Evolutionary conservation across 2,888 invertebrate genomes (phyloP).

Genomic region (Zaprionus lineosus): DNA sequence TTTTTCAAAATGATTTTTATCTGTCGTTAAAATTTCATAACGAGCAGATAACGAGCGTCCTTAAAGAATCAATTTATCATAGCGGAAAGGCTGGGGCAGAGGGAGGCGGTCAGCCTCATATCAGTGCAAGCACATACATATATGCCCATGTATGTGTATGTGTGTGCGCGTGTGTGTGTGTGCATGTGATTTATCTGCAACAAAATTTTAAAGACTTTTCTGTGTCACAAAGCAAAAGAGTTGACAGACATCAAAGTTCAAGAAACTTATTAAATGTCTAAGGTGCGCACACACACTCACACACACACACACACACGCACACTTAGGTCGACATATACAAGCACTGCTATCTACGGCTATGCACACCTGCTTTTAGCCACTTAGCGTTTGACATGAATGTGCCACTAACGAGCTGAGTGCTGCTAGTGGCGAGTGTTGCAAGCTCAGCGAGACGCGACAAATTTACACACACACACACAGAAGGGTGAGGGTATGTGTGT

Average conservation of each 20-base stretch:
- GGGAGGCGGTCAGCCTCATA: too few species aligned
- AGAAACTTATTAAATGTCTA: slow-evolving; percentile 61
- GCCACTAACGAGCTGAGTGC: slow-evolving; percentile 62
- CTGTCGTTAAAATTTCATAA: too few species aligned
- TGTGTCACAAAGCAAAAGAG: slow-evolving; percentile 32
- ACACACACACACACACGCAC: background rate
- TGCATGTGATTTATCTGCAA: too few species aligned
- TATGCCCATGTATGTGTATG: too few species aligned
- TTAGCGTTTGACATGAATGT: slow-evolving; percentile 66
- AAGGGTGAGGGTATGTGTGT: slow-evolving; percentile 12
- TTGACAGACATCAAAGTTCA: slow-evolving; percentile 56
- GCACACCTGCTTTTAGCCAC: slow-evolving; percentile 50
- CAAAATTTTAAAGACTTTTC: slow-evolving; percentile 27
- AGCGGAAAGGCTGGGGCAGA: too few species aligned
- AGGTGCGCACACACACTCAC: background rate
- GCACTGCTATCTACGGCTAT: slow-evolving; percentile 11
- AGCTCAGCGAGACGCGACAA: slow-evolving; percentile 18
- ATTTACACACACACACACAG: slow-evolving; percentile 5
- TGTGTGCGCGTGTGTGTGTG: too few species aligned
- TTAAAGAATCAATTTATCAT: too few species aligned
- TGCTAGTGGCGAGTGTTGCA: slow-evolving; percentile 41
- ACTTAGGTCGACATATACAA: background rate
- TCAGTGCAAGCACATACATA: too few species aligned
- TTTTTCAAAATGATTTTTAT: too few species aligned
- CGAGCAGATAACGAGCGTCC: too few species aligned